Percentiles rank a stretch among this genome's conserved stretches.
These are phyloP conservation scores for Machimus rusticus DNA, from an alignment of 2,888 invertebrate genomes.

Conservation along the genomic window DNA sequence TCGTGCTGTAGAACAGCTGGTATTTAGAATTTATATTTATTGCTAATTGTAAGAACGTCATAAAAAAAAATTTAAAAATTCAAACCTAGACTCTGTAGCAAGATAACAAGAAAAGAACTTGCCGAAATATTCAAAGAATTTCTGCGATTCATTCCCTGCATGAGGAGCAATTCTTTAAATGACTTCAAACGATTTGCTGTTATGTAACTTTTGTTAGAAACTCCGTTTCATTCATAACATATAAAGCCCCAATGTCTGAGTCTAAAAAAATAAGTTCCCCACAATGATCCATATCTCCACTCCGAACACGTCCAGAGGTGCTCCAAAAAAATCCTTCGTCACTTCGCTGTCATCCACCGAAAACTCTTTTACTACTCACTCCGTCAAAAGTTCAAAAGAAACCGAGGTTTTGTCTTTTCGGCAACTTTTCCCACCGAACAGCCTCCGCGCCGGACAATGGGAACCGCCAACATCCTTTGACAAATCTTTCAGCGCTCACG, in stretches of 20 bases:
- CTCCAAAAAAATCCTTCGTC: conserved; percentile 26
- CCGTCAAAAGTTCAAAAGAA: conserved; percentile 43
- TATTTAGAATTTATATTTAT: too few species aligned
- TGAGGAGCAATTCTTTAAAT: neutral
- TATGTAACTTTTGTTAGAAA: neutral
- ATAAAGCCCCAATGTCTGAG: neutral
- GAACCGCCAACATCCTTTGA: conserved; percentile 44
- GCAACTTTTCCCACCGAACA: conserved; percentile 9
- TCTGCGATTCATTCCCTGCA: neutral
- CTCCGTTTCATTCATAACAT: neutral
- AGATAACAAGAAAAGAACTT: neutral
- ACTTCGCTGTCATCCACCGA: conserved; percentile 1
- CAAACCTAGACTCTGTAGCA: neutral
- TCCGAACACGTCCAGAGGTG: conserved; percentile 11
- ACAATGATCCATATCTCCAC: conserved; percentile 17
- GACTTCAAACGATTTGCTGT: neutral
- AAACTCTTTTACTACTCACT: conserved; percentile 21
- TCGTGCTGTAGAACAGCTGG: too few species aligned
- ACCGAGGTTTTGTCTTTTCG: conserved; percentile 45
- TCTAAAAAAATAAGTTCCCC: too few species aligned
- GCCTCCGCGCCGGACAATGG: conserved; percentile 20
- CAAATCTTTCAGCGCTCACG: conserved; percentile 31
- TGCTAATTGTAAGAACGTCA: neutral
- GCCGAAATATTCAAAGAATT: neutral
- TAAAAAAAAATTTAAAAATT: neutral